These are phyloP conservation scores for Myrmophylax atrothorax DNA, from an alignment of 2,113 vertebrate genomes.

Conservation along the genomic window DNA sequence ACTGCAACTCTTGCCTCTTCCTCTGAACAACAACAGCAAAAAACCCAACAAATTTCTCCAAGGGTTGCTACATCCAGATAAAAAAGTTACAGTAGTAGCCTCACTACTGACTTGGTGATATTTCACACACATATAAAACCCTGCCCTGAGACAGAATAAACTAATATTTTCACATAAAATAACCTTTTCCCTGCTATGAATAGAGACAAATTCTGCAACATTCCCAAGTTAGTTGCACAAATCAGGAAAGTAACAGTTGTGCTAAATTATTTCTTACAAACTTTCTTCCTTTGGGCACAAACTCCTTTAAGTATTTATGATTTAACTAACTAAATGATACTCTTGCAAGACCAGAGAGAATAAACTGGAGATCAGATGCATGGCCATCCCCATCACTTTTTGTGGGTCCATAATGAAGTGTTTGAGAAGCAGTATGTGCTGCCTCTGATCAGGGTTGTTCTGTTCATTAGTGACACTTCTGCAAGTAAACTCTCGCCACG, in stretches of 20 bases:
- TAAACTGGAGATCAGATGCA: slow-evolving; percentile 68
- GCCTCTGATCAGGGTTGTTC: slow-evolving; percentile 67
- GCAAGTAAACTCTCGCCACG: slow-evolving; percentile 66
- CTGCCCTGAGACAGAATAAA: neutral
- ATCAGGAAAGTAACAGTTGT: neutral
- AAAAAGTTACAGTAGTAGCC: neutral
- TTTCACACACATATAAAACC: neutral
- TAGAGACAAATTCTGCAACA: neutral
- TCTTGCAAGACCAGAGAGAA: neutral
- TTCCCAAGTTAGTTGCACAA: neutral
- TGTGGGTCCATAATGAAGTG: slow-evolving; percentile 60
- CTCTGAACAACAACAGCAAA: neutral
- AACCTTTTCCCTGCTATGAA: neutral
- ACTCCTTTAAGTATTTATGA: neutral
- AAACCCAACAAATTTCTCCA: neutral
- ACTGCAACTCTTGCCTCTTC: neutral
- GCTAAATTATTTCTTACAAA: neutral
- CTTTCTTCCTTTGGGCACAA: neutral
- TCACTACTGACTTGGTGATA: neutral
- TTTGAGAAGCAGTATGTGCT: slow-evolving; percentile 39
- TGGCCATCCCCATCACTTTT: slow-evolving; percentile 33
- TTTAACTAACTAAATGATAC: slow-evolving; percentile 24
- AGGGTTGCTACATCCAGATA: neutral
- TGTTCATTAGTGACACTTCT: slow-evolving; percentile 75
- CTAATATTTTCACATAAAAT: neutral